Evolutionary conservation across 2,113 vertebrate genomes (phyloP).

Genomic region (Catagonus wagneri): DNA sequence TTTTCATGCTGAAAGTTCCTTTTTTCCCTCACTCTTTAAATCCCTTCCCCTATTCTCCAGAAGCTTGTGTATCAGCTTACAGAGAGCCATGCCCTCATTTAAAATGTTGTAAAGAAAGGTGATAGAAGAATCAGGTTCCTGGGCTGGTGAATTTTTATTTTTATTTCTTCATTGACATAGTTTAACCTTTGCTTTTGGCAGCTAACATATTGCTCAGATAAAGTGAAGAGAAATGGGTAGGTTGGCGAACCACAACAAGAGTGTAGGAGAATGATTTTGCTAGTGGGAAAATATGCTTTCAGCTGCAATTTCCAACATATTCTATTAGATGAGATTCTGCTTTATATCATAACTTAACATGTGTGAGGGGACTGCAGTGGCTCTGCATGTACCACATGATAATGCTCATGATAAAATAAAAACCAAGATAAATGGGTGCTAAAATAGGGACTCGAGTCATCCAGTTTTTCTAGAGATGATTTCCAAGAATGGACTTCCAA

Average conservation of each 20-base stretch:
- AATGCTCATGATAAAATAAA: neutral
- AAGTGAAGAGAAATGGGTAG: slow-evolving; percentile 5
- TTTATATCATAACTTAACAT: neutral
- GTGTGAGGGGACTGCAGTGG: neutral
- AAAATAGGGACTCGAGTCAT: neutral
- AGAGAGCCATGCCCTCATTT: slow-evolving; percentile 31
- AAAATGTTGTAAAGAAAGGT: slow-evolving; percentile 55
- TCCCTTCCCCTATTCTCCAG: slow-evolving; percentile 10
- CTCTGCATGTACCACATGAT: fast-evolving
- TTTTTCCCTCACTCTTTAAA: neutral
- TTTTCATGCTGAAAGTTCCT: neutral
- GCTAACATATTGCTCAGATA: slow-evolving; percentile 65
- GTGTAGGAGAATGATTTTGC: slow-evolving; percentile 4
- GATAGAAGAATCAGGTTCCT: slow-evolving; percentile 13
- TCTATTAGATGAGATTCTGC: neutral
- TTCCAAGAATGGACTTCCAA: neutral
- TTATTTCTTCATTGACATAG: slow-evolving; percentile 51
- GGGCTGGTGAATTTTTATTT: slow-evolving; percentile 55
- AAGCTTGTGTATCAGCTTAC: neutral
- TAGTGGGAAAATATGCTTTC: neutral
- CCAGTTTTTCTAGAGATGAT: neutral
- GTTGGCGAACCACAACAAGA: neutral
- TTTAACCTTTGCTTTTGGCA: slow-evolving; percentile 69
- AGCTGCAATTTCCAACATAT: neutral
- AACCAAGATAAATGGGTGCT: neutral